Evolutionary conservation across 1,140 invertebrate genomes (phyloP).

Genomic region (Muscidifurax raptorellus): DNA sequence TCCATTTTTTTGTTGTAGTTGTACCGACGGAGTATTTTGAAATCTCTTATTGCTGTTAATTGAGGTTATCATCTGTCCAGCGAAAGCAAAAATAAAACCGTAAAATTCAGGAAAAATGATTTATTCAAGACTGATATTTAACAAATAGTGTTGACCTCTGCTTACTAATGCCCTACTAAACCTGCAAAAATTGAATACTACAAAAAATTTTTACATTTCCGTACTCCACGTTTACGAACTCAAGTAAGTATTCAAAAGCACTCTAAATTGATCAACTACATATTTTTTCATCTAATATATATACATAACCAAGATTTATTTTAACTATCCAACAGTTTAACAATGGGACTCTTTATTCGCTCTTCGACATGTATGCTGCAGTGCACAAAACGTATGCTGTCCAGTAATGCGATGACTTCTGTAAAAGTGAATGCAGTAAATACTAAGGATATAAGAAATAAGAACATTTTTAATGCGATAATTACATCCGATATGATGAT

Average conservation of each 20-base stretch:
- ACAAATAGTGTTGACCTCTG: neutral
- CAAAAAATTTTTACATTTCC: no score
- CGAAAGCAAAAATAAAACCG: no score
- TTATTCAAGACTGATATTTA: neutral
- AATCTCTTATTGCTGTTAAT: no score
- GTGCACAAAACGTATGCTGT: neutral
- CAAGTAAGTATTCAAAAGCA: no score
- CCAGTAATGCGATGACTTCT: neutral
- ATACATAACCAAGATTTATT: neutral
- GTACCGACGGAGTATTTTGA: no score
- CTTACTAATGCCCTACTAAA: no score
- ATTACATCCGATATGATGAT: neutral
- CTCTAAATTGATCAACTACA: no score
- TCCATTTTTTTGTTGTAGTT: no score
- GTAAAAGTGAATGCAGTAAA: neutral
- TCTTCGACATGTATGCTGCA: neutral
- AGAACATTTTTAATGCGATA: neutral
- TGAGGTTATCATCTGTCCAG: no score
- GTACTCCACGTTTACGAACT: no score
- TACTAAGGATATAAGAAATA: neutral
- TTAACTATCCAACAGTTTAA: neutral
- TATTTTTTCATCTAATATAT: no score
- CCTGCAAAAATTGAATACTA: no score
- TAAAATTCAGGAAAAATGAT: neutral
- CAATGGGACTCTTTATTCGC: conserved; percentile 31